Evolutionary conservation across 1,140 invertebrate genomes (phyloP).

Genomic region (Pachypeltis micranthus): DNA sequence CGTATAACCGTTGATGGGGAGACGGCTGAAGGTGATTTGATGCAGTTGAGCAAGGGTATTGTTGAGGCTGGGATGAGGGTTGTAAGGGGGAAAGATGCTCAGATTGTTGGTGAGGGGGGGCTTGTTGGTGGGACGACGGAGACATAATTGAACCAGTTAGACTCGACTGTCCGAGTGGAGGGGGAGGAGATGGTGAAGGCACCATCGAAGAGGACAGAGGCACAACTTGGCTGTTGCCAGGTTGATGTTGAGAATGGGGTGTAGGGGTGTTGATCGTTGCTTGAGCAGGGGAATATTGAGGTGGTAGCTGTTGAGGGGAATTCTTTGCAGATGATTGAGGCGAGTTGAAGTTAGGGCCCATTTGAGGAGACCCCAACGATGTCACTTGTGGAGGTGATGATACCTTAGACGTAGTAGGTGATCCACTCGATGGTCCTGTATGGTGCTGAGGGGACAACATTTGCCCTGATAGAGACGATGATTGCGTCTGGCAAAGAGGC

Average conservation of each 20-base stretch:
- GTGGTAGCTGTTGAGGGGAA: constrained; percentile 5
- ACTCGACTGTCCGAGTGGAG: no score
- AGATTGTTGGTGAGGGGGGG: constrained; percentile 21
- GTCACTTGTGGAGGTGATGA: not conserved
- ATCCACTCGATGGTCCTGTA: no score
- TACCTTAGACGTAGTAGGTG: not conserved
- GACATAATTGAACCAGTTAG: no score
- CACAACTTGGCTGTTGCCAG: not conserved
- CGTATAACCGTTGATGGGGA: constrained; percentile 21
- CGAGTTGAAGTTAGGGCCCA: not conserved
- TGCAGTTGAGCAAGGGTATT: constrained; percentile 24
- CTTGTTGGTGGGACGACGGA: not conserved
- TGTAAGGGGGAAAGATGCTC: not conserved
- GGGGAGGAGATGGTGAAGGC: not conserved
- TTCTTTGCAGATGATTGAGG: not conserved
- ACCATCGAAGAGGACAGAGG: not conserved
- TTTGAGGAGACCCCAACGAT: not conserved
- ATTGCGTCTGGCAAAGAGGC: not conserved
- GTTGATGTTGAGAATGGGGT: not conserved
- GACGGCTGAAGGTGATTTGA: constrained; percentile 30
- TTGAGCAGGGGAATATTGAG: not conserved
- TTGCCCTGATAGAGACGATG: not conserved
- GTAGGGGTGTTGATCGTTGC: not conserved
- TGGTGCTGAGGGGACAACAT: no score
- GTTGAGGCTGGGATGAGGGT: constrained; percentile 22